Conservation (phyloP, 2,113 vertebrate genomes). For the Capreolus pygargus region DNA sequence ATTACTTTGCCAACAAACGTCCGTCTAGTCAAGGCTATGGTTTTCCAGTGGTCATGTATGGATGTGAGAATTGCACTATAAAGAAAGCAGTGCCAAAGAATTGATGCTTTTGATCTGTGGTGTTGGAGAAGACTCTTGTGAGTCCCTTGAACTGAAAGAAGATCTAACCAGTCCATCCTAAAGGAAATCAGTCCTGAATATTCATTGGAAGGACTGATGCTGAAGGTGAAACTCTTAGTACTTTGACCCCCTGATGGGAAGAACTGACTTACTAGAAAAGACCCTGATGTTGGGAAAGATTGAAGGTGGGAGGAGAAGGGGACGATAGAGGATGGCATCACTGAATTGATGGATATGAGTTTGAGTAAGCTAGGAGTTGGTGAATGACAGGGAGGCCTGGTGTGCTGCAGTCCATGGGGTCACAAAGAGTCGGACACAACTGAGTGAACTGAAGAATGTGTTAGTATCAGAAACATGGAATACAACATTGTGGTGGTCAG, state of each 20-base stretch:
- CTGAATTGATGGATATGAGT: not conserved
- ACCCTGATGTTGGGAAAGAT: not conserved
- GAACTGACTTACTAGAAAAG: not conserved
- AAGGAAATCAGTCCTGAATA: not conserved
- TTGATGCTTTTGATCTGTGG: not conserved
- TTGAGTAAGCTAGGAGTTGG: not conserved
- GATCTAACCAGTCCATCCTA: not conserved
- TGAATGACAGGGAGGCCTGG: not conserved
- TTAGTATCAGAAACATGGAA: not conserved
- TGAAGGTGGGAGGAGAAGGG: not conserved
- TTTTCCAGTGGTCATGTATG: not conserved
- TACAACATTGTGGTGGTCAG: not conserved
- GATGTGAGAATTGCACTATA: not conserved
- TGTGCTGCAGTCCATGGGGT: not conserved
- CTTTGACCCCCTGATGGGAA: not conserved
- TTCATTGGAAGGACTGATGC: not conserved
- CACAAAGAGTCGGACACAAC: accelerated
- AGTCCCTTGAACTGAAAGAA: not conserved
- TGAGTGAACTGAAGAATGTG: not conserved
- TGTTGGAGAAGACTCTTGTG: not conserved
- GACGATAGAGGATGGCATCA: not conserved
- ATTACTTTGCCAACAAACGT: not conserved
- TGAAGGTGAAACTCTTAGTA: not conserved
- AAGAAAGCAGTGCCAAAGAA: not conserved
- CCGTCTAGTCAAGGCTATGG: not conserved